These are phyloP conservation scores for Syngnathus floridae DNA, from an alignment of 2,113 vertebrate species.

Conservation along the genomic window DNA sequence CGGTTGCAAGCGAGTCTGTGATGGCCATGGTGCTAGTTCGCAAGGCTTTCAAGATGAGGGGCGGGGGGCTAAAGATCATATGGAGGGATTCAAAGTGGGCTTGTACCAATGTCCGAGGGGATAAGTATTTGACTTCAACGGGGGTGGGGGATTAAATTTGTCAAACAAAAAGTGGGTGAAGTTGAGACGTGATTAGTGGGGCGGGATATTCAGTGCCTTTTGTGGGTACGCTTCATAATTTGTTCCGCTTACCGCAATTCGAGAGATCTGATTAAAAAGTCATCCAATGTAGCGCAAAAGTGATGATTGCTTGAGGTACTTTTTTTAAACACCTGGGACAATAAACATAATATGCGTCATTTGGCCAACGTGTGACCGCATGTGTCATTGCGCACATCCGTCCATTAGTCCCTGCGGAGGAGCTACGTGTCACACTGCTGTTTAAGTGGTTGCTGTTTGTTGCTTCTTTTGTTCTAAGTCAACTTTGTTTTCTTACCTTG, in stretches of 20 bases:
- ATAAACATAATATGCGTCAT: too few species aligned
- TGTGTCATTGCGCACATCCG: too few species aligned
- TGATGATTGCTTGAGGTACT: too few species aligned
- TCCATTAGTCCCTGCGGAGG: too few species aligned
- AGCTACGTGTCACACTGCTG: neutral
- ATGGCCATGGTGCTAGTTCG: neutral
- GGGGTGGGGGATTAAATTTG: conserved; percentile 13
- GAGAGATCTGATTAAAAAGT: neutral
- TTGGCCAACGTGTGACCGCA: too few species aligned
- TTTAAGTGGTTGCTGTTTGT: neutral
- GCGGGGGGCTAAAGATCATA: conserved; percentile 23
- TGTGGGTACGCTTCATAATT: too few species aligned
- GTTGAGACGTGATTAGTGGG: neutral
- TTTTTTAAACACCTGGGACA: too few species aligned
- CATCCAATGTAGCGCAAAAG: too few species aligned
- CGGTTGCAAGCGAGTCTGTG: conserved; percentile 3
- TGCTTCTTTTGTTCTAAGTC: neutral
- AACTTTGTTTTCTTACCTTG: neutral
- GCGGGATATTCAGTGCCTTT: neutral
- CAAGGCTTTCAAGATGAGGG: conserved; percentile 9
- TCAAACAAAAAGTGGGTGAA: conserved; percentile 16
- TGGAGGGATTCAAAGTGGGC: conserved; percentile 45
- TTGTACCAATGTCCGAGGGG: conserved; percentile 38
- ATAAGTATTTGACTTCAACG: conserved; percentile 4
- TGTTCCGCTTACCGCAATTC: neutral